Conservation (phyloP, 2,797 vertebrate species). For the Scomberomorus guttatus region DNA sequence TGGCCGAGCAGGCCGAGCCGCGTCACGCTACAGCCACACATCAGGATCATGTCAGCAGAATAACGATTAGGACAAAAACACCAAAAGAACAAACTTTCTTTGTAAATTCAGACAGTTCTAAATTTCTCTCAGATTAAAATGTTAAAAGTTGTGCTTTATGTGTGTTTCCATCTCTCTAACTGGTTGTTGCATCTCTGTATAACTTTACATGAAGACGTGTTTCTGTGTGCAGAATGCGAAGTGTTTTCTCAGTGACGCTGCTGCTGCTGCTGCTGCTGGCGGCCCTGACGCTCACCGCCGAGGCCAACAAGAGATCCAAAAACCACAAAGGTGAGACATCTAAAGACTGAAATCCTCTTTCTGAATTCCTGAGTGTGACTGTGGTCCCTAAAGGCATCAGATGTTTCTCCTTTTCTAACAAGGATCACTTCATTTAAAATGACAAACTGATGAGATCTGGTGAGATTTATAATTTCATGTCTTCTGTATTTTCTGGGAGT, state of each 20-base stretch:
- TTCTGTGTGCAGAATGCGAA: conserved; percentile 86
- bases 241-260: conserved; percentile 84
- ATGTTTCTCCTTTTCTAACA: too few species aligned
- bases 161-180: background rate
- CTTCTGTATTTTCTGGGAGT: too few species aligned
- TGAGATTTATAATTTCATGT: too few species aligned
- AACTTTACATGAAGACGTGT: background rate
- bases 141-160: too few species aligned
- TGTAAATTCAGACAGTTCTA: background rate
- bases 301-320: conserved; percentile 79
- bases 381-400: background rate
- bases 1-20: conserved; percentile 12
- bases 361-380: background rate
- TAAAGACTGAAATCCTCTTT: too few species aligned
- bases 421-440: too few species aligned
- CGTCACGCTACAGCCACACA: background rate
- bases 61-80: background rate
- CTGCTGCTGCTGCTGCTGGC: conserved; percentile 81
- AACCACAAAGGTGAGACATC: conserved; percentile 66
- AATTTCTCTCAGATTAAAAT: too few species aligned
- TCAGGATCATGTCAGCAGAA: background rate
- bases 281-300: conserved; percentile 83
- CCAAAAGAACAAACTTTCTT: background rate
- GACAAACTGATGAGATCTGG: too few species aligned
- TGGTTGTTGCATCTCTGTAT: background rate